These are phyloP conservation scores for Cataglyphis hispanica DNA, from an alignment of 1,140 invertebrate genomes.

Conservation along the genomic window DNA sequence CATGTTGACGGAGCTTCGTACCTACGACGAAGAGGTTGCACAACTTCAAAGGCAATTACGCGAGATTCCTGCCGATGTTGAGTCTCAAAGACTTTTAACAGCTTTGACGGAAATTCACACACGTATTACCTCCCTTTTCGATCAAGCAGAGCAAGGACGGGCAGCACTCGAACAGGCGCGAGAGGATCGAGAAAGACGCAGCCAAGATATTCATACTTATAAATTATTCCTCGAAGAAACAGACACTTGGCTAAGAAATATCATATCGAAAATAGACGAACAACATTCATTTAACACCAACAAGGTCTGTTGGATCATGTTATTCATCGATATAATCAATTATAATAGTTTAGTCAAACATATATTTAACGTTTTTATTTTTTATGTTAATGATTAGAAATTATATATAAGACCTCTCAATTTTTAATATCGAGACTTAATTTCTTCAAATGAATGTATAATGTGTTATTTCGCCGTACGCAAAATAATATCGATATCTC, in stretches of 20 bases:
- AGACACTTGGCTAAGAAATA: slow-evolving; percentile 87
- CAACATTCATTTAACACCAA: slow-evolving; percentile 46
- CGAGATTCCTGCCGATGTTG: slow-evolving; percentile 85
- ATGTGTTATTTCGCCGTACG: not conserved
- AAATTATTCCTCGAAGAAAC: slow-evolving; percentile 88
- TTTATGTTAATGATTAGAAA: not conserved
- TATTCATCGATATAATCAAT: not conserved
- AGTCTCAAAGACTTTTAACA: slow-evolving; percentile 86
- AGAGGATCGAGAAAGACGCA: slow-evolving; percentile 86
- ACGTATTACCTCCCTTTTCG: slow-evolving; percentile 87
- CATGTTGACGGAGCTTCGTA: slow-evolving; percentile 87
- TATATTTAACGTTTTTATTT: not conserved
- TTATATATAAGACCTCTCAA: not conserved
- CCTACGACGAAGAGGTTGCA: slow-evolving; percentile 87
- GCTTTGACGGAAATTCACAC: slow-evolving; percentile 86
- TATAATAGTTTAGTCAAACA: not conserved
- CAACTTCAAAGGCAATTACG: slow-evolving; percentile 87
- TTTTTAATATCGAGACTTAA: not conserved
- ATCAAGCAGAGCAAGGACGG: slow-evolving; percentile 88
- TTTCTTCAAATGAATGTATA: not conserved
- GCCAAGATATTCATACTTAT: slow-evolving; percentile 88
- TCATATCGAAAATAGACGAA: slow-evolving; percentile 76
- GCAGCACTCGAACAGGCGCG: slow-evolving; percentile 87
- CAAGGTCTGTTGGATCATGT: slow-evolving; percentile 61
- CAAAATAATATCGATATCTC: slow-evolving; percentile 18